Conservation (phyloP, 2,888 invertebrate genomes). For the Amphipyra berbera region DNA sequence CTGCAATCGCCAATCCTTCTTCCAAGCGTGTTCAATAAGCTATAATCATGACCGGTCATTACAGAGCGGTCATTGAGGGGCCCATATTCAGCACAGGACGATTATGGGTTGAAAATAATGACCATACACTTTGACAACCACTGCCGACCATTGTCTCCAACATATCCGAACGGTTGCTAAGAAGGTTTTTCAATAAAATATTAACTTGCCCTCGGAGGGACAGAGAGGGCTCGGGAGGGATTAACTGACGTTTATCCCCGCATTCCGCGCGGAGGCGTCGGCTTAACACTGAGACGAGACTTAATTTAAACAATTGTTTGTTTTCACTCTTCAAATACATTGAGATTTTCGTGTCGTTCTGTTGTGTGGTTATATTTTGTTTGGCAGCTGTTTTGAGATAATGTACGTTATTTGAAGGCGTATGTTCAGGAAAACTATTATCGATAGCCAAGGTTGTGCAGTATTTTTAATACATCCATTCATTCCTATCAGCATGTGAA, state of each 20-base stretch:
- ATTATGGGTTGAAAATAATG: neutral
- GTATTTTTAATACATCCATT: no score
- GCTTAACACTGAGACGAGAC: conserved; percentile 55
- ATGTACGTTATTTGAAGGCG: neutral
- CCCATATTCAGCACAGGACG: no score
- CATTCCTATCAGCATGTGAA: no score
- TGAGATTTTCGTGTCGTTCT: conserved; percentile 45
- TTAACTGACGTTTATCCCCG: conserved; percentile 63
- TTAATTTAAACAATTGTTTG: conserved; percentile 63
- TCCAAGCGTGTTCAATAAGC: no score
- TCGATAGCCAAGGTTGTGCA: no score
- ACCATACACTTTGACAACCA: conserved; percentile 44
- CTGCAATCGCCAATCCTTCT: no score
- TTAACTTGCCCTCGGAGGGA: conserved; percentile 61
- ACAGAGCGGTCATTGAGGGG: no score
- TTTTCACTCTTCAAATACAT: conserved; percentile 54
- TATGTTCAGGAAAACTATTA: no score
- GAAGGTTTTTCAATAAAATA: conserved; percentile 64
- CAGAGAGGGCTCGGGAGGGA: conserved; percentile 55
- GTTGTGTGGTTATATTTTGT: conserved; percentile 33
- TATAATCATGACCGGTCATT: no score
- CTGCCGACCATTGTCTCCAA: conserved; percentile 52
- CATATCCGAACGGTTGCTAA: conserved; percentile 57
- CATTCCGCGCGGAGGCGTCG: conserved; percentile 51
- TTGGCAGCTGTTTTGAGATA: conserved; percentile 17